Base-by-base conservation (phyloP, 2,113 vertebrate genomes). In the Ophthalmolycus amberensis region DNA sequence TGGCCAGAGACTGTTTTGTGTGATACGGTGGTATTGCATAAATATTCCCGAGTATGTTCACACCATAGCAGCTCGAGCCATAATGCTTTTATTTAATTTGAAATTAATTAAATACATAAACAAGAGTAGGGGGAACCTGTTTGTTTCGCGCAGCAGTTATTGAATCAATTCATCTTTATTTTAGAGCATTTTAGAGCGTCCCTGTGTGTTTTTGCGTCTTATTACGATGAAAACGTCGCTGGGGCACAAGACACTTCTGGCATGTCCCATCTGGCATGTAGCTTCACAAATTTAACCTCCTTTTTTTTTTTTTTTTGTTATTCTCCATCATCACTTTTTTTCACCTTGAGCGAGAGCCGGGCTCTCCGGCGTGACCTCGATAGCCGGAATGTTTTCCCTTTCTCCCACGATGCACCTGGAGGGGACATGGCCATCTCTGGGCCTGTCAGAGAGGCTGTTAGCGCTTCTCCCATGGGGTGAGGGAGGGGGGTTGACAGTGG, bases 391-490 rank as follows among this genome's bases (percentile, higher is more conserved):
- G 88, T 92, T 91, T 93, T 90, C 83, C 79, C 83, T 85, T 86
- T 94, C 91, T 94, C 92, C 94, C 92, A 92, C 79, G 89, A 93
- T 90, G 81, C 95, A 94, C 92, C 95, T 94, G 90, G 83, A 86
- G 87, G 82, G 92, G 88, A 93, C 89, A 73, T 83, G 86, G 91
- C 86, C 90, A 91, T 93, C 91, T 93, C 92, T 92, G 70, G n/a
- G 90, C 89, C 92, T 90, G 90, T 93, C 93, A 92, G 86, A 88
- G 90, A 88, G 93, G 92, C 90, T 62, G 71, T 94, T 95, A 96
- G 93, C 91, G 72, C 83, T 54, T 69, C 56, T 94, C 94, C 92
- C 95, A 86, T 77, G 74, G 92, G 94, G 93, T 92, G 88, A 81
- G 73, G 89, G 60, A 46, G 52, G 85, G 77, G 77, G 93, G 82